Conservation (phyloP, 1,140 invertebrate species). For the Aphidius ervi region DNA sequence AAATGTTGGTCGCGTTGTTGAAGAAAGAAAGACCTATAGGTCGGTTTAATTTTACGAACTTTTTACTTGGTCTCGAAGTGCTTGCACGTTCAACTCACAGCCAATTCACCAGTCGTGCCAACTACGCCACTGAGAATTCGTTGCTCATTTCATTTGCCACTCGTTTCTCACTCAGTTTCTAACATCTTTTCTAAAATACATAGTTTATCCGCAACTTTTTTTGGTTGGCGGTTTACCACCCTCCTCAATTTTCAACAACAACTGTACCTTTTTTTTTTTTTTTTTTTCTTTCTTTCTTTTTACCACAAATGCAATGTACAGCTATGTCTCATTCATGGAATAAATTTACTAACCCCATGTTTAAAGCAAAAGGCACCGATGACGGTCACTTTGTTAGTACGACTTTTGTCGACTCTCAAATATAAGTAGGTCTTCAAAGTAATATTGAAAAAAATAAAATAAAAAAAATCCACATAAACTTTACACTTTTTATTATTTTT, state of each 20-base stretch:
- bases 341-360: conserved; percentile 10
- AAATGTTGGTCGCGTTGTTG: conserved; percentile 4
- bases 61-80: conserved; percentile 22
- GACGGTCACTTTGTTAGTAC: conserved; percentile 11
- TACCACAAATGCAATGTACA: not conserved
- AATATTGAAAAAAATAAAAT: not conserved
- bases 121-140: conserved; percentile 23
- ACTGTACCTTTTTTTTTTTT: conserved; percentile 6
- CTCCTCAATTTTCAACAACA: conserved; percentile 18
- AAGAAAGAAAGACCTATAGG: conserved; percentile 15
- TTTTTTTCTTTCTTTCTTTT: not conserved
- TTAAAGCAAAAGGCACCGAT: not conserved
- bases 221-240: too few relatives aligned
- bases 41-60: conserved; percentile 28
- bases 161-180: too few relatives aligned
- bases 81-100: conserved; percentile 24
- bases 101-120: conserved; percentile 22
- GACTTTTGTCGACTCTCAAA: not conserved
- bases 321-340: conserved; percentile 9
- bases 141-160: conserved; percentile 18
- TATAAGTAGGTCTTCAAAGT: conserved; percentile 1
- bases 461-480: too few relatives aligned
- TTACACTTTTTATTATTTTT: too few relatives aligned
- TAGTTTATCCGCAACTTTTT: too few relatives aligned
- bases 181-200: too few relatives aligned